These are phyloP conservation scores for Linnaemya vulpina DNA, from an alignment of 2,888 invertebrate species.

Conservation along the genomic window DNA sequence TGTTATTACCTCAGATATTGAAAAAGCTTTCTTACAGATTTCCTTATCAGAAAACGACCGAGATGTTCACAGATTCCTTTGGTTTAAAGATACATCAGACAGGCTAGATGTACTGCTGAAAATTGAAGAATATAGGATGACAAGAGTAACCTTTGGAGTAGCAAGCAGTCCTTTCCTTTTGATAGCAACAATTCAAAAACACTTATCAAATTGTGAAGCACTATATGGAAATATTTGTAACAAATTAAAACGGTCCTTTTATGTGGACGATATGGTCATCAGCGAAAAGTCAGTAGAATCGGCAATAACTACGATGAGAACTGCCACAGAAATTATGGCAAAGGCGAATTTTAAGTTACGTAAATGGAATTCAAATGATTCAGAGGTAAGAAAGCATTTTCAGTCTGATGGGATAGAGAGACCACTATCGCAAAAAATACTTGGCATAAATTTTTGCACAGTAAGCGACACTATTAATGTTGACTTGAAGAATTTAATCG, in stretches of 20 bases:
- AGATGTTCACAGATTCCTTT: slow-evolving; percentile 69
- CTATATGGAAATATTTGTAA: slow-evolving; percentile 54
- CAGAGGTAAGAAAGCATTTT: slow-evolving; percentile 28
- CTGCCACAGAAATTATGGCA: slow-evolving; percentile 59
- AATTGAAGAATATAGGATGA: slow-evolving; percentile 59
- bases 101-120: slow-evolving; percentile 11
- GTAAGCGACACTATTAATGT: slow-evolving; percentile 49
- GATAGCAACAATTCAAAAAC: slow-evolving; percentile 66
- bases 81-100: slow-evolving; percentile 59
- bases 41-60: slow-evolving; percentile 59
- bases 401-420: slow-evolving; percentile 32
- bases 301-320: slow-evolving; percentile 32
- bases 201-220: slow-evolving; percentile 47
- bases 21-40: slow-evolving; percentile 72
- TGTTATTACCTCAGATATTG: slow-evolving; percentile 67
- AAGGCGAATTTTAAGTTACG: slow-evolving; percentile 64
- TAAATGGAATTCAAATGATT: slow-evolving; percentile 64
- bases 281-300: slow-evolving; percentile 40
- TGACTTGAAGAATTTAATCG: slow-evolving; percentile 43
- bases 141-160: slow-evolving; percentile 69
- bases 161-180: slow-evolving; percentile 70
- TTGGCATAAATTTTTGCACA: slow-evolving; percentile 58
- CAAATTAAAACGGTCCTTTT: slow-evolving; percentile 51
- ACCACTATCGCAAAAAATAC: slow-evolving; percentile 59
- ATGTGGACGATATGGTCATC: slow-evolving; percentile 63